Conservation (phyloP, 2,113 vertebrate genomes). For the Phyllostomus hastatus region DNA sequence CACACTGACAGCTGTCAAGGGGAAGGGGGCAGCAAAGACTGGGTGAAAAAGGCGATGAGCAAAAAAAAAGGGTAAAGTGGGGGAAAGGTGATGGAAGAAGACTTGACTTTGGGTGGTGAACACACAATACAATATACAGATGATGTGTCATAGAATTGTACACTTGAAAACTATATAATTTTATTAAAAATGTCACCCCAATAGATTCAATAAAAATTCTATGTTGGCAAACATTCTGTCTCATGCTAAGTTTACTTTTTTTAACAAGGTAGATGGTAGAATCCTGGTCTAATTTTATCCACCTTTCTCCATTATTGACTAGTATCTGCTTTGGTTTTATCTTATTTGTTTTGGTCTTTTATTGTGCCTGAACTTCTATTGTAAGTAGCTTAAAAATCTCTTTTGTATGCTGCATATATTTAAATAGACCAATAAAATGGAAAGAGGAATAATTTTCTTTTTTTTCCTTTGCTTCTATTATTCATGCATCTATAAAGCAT, state of each 20-base stretch:
- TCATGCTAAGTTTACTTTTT: neutral
- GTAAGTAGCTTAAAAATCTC: neutral
- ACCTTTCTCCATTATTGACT: neutral
- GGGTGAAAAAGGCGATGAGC: neutral
- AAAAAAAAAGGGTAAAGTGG: too few species aligned
- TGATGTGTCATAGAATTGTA: neutral
- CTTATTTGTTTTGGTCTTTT: neutral
- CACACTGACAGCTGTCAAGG: neutral
- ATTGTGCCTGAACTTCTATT: neutral
- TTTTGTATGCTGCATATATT: neutral
- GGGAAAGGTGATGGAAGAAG: neutral
- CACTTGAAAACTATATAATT: neutral
- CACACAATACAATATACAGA: neutral
- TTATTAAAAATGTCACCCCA: neutral
- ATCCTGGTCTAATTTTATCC: neutral
- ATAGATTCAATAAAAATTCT: neutral
- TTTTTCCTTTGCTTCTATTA: neutral
- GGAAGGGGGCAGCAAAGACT: too few species aligned
- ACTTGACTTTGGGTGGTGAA: neutral
- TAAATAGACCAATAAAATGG: neutral
- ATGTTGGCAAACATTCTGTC: neutral
- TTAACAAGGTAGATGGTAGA: neutral
- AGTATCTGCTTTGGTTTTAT: neutral
- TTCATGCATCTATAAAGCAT: neutral
- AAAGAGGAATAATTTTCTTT: slow-evolving; percentile 1